phyloP scores from a whole-genome alignment of 1,140 invertebrate genomes.

The Augochlora pura region DNA sequence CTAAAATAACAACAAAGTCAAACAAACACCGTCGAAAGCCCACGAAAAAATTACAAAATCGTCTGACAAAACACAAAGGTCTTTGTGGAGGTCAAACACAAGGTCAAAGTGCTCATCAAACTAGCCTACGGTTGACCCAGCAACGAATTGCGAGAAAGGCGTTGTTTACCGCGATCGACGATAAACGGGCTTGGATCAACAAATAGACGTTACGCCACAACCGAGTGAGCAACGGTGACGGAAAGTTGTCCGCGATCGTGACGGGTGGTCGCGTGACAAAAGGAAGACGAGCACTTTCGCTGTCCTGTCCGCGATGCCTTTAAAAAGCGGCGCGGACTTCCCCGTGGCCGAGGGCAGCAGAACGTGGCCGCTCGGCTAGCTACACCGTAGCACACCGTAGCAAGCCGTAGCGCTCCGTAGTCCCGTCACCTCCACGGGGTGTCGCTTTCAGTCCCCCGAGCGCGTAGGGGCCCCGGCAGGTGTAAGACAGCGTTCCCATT shows the following conservation, averaged over 20 bases:
- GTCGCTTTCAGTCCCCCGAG: slow-evolving; percentile 48
- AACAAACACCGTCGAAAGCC: no score
- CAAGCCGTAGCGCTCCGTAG: background rate
- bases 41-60: no score
- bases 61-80: no score
- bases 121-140: no score
- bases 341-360: background rate
- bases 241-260: background rate
- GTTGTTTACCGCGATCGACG: no score
- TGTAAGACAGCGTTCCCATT: slow-evolving; percentile 62
- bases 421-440: slow-evolving; percentile 48
- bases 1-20: no score
- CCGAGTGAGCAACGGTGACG: background rate
- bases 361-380: background rate
- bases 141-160: no score
- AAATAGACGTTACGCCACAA: background rate
- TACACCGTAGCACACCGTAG: background rate
- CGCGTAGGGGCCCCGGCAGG: slow-evolving; percentile 45
- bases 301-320: no score
- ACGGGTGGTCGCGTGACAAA: background rate
- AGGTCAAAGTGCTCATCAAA: no score
- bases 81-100: no score
- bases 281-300: background rate
- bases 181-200: no score
- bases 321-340: slow-evolving; percentile 1